Base-by-base conservation (phyloP, 2,113 vertebrate species). In the Mormyrus lacerda region DNA sequence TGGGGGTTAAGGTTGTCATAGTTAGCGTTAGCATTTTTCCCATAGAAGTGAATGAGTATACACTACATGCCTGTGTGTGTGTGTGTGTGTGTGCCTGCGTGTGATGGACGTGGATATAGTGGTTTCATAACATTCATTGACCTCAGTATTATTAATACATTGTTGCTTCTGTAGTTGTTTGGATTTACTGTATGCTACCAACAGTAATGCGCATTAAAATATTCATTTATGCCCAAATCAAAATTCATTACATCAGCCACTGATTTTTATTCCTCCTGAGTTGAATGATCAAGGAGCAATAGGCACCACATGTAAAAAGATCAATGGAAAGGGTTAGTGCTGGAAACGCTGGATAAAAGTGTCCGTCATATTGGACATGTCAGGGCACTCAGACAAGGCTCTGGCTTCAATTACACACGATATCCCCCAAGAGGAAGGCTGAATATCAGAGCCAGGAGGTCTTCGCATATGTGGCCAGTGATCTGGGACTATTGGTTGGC, bases 341-440 rank as follows among this genome's bases (percentile, higher is more conserved):
- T 35, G 90, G 92, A 92, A 95, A 92, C 93, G 93, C 91, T 89
- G 94, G 95, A 95, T 89, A 35, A 87, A 85, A 65, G 90, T 53
- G 84, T 88, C 92, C 90, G 88, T 93, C 89, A 92, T 93, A 92
- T 90, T 45, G 93, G 94, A 93, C 93, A 95, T 94, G 92, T 94
- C 95, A 95, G 93, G 92, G 94, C 91, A 93, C 94, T 96, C 92
- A 95, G 92, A 95, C 92, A 90, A 92, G 76, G 93, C 94, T 95
- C 95, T 97, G 95, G 96, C 94, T 97, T 96, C 94, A 96, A 95
- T 96, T 97, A 97, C 94, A 95, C 94, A 91, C 92, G 95, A 94
- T 96, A 95, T 96, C 95, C 95, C 94, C 94, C 91, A 93, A 93
- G 96, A 93, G 95, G 90, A 88, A 93, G 90, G 93, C 91, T 92